A percentile compares a stretch with the other conserved stretches of the same genome.
Conservation (phyloP, 2,797 vertebrate species). For the Phrynocephalus vlangalii region DNA sequence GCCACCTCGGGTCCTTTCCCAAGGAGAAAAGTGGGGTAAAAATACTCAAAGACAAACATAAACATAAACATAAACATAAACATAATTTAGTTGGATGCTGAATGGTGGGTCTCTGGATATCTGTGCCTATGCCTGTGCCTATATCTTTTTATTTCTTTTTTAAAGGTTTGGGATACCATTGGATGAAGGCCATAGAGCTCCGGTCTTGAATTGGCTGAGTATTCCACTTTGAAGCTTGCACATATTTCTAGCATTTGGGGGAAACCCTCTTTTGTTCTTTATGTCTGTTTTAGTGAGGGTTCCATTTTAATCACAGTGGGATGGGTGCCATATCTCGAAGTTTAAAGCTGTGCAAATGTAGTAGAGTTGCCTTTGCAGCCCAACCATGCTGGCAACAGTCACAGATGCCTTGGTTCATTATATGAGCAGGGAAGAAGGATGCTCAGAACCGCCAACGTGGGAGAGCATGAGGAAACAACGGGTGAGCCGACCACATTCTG, state of each 20-base stretch:
- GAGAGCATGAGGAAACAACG: background rate
- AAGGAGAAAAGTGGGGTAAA: no score
- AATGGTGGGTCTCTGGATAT: background rate
- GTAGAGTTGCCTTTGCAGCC: background rate
- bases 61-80: no score
- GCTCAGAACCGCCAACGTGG: background rate
- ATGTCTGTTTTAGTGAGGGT: background rate
- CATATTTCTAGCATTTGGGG: background rate
- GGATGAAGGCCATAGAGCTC: background rate
- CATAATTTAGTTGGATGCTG: background rate
- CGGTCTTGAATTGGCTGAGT: background rate
- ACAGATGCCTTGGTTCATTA: slow-evolving; percentile 6
- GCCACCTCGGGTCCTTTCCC: no score
- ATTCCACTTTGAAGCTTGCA: background rate
- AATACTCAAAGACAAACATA: no score
- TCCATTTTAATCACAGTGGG: background rate
- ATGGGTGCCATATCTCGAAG: background rate
- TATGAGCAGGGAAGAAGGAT: background rate
- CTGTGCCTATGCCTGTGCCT: background rate
- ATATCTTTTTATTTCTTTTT: background rate
- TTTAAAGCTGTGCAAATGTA: background rate
- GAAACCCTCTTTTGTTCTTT: background rate
- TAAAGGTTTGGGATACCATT: background rate
- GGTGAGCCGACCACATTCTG: background rate
- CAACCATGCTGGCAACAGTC: background rate